Conservation (phyloP, 2,888 invertebrate species). For the Teleiodes luculella region DNA sequence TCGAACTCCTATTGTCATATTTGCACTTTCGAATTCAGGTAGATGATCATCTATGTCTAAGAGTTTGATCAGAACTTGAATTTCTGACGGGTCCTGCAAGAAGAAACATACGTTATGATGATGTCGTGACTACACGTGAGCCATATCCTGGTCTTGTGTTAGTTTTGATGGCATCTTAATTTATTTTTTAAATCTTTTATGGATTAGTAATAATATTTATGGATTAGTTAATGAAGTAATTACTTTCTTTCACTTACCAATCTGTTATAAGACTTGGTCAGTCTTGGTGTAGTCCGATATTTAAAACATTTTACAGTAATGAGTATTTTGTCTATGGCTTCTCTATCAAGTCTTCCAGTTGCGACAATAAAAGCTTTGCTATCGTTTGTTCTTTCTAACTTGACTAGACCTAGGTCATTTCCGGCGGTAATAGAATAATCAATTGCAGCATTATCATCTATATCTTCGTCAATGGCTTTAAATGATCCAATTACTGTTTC, state of each 20-base stretch:
- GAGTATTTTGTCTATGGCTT: slow-evolving; percentile 74
- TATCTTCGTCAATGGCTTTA: slow-evolving; percentile 86
- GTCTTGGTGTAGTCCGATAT: slow-evolving; percentile 54
- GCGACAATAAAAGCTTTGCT: slow-evolving; percentile 82
- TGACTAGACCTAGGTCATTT: slow-evolving; percentile 82
- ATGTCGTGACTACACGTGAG: too few relatives aligned
- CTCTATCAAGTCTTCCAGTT: slow-evolving; percentile 82
- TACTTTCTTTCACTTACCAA: slow-evolving; percentile 54
- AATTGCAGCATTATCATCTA: slow-evolving; percentile 85
- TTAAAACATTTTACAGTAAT: slow-evolving; percentile 86
- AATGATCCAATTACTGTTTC: slow-evolving; percentile 83
- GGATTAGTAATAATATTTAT: neutral
- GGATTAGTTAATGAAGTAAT: neutral
- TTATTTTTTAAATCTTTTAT: too few relatives aligned
- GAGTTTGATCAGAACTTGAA: slow-evolving; percentile 81
- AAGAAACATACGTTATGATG: too few relatives aligned
- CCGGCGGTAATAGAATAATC: slow-evolving; percentile 87
- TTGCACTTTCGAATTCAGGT: slow-evolving; percentile 81
- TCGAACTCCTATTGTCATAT: slow-evolving; percentile 84
- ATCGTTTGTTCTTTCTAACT: slow-evolving; percentile 80
- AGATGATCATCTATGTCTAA: slow-evolving; percentile 86
- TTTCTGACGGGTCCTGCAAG: slow-evolving; percentile 82
- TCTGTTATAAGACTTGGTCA: slow-evolving; percentile 80
- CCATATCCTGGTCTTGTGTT: too few relatives aligned
- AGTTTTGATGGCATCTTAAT: too few relatives aligned